Base-by-base conservation (phyloP, 2,888 invertebrate species). In the Drosophila ustulata region DNA sequence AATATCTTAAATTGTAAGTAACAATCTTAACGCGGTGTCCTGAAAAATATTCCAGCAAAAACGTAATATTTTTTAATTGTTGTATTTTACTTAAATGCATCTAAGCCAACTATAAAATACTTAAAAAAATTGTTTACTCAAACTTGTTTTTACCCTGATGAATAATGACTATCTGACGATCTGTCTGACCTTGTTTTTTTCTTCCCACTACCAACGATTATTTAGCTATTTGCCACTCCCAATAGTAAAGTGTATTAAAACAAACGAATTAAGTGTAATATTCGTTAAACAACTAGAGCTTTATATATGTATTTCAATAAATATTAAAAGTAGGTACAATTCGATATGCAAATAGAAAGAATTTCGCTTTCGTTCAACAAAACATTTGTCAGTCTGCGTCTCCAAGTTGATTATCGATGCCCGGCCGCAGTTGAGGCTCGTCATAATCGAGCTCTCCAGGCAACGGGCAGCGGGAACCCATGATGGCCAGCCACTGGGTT, bases 401-500 rank as follows among this genome's bases (percentile, higher is more conserved):
- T 77, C 77, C 75, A 75, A 76, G 73, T 55, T 73, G 46, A 71
- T 71, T 30, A 67, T 58, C 66, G 59, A 30, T 66, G 53, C 34
- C 37, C 55, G 69, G 73, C 83, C 82, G 66, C 83, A 78, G 68
- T n/a, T 25, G 64, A 62, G 53, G 50, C 63, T 39, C 61, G 51
- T 50, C 55, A 87, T 83, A 73, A 83, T 84, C 84, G 87, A 80
- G 71, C 86, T 72, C 77, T 53, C 62, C 70, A 66, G 64, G 79
- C 71, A 59, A 65, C 46, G 52, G 52, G 39, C 34, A 32, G 32
- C 13, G 39, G 13, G 39, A 77, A 80, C 86, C 89, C 89, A 85
- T 87, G 89, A 85, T 87, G 89, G 89, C 88, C 90, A 87, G 89
- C 88, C 88, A 80, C 84, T 86, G 90, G 84, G 87, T 81, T 75